A percentile compares a stretch with the other conserved stretches of the same genome.
phyloP scores from a whole-genome alignment of 92 coral and sea anemone genomes.

The Phymanthus crucifer region DNA sequence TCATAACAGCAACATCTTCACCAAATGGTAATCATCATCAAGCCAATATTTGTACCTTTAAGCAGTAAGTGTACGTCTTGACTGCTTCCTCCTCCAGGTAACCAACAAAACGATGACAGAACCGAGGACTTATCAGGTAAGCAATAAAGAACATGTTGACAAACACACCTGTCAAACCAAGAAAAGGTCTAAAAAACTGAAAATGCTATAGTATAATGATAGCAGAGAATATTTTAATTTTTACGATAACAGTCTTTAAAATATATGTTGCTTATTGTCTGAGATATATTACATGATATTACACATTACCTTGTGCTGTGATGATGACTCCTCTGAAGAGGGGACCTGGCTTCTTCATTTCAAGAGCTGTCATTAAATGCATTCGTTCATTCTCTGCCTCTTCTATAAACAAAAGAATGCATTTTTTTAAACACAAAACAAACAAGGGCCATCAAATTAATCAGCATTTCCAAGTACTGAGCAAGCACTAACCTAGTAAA shows the following conservation, averaged over 20 bases:
- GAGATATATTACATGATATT: background rate
- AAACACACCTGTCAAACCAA: conserved; percentile 67
- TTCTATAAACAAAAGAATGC: conserved; percentile 48
- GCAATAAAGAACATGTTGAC: conserved; percentile 91
- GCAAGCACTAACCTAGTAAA: conserved; percentile 61
- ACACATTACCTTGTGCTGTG: conserved; percentile 70
- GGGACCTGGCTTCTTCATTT: conserved; percentile 82
- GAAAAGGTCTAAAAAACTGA: background rate
- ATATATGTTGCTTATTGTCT: background rate
- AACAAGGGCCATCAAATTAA: background rate
- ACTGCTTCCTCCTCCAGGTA: conserved; percentile 97
- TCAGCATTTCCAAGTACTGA: too few relatives aligned
- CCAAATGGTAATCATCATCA: too few relatives aligned
- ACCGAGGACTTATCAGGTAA: conserved; percentile 87
- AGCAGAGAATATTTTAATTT: too few relatives aligned
- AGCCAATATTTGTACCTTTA: conserved; percentile 61
- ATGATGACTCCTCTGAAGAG: conserved; percentile 80
- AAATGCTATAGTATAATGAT: too few relatives aligned
- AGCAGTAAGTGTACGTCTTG: conserved; percentile 88
- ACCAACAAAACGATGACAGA: conserved; percentile 97
- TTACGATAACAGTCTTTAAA: too few relatives aligned
- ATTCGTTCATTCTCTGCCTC: conserved; percentile 98
- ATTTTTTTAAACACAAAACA: background rate
- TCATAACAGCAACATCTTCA: background rate
- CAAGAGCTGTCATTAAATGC: conserved; percentile 97